A percentile compares a stretch with the other conserved stretches of the same genome.
phyloP scores from a whole-genome alignment of 1,140 invertebrate genomes.

The Eupeodes corollae region DNA sequence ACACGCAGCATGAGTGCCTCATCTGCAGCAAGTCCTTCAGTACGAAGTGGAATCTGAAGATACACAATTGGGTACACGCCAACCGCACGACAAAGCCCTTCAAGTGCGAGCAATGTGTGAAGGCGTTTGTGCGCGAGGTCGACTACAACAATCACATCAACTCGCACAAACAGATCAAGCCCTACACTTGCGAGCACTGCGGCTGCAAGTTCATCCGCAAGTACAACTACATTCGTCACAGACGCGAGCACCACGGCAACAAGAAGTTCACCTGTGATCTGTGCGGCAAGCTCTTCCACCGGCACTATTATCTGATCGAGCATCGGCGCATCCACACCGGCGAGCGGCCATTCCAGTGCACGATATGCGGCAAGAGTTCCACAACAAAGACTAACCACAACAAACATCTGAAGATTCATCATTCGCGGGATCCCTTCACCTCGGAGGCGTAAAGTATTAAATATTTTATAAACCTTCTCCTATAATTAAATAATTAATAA shows the following conservation, averaged over 20 bases:
- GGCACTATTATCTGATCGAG: conserved; percentile 76
- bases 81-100: conserved; percentile 70
- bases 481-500: too few relatives aligned
- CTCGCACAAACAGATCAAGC: conserved; percentile 64
- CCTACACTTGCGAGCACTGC: conserved; percentile 86
- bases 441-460: conserved; percentile 55
- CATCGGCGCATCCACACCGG: conserved; percentile 74
- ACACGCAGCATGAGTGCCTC: conserved; percentile 62
- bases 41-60: conserved; percentile 79
- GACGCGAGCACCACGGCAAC: conserved; percentile 77
- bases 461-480: too few relatives aligned
- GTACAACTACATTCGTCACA: conserved; percentile 82
- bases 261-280: conserved; percentile 81
- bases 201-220: conserved; percentile 87
- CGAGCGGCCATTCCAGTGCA: conserved; percentile 69
- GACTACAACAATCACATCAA: conserved; percentile 76
- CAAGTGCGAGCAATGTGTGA: conserved; percentile 73
- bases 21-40: conserved; percentile 76
- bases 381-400: conserved; percentile 82
- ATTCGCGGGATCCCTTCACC: conserved; percentile 70
- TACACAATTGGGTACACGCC: conserved; percentile 82
- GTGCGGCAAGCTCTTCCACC: conserved; percentile 76
- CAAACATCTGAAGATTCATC: conserved; percentile 77
- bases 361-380: conserved; percentile 75
- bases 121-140: conserved; percentile 65